Evolutionary conservation across 2,113 vertebrate species (phyloP), one percentile per base, ranked within the genome.

Genomic region (Stigmatopora argus): DNA sequence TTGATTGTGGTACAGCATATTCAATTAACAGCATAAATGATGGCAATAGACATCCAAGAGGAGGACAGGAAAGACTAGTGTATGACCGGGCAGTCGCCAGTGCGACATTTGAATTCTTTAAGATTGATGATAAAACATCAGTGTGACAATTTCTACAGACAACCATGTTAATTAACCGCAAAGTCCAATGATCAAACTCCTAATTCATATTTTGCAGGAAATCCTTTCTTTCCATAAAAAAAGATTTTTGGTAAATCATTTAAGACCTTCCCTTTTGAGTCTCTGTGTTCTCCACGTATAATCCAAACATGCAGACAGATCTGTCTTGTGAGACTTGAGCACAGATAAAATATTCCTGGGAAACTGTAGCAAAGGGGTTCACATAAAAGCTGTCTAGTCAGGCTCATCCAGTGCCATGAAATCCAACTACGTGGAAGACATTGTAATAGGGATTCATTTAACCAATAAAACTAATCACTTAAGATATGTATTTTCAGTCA

Each of bases 381-480:
- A 59, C 18, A 68, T 65, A 46, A 55, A 65, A 61, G 74, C 49
- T 73, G 65, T 60, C 69, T 49, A 70, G 51, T 55, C 57, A 58
- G 51, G 35, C 56, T 63, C 59, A 48, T 64, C 63, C 64, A 65
- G 47, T 69, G 48, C 55, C 41, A 58, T 68, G 56, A 74, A 65
- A 11, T 61, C 58, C 10, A 51, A 63, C 65, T 74, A 79, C 78
- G 65, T 83, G 77, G 70, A 69, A 38, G 19, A 45, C 5, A 66
- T 48, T 59, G 67, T 64, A 46, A 71, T 15, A 48, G 35, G 62
- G 60, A 74, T 75, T 75, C 62, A 75, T 6, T 3, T 61, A 75
- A 74, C 46, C 78, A 59, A 12, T 71, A 48, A 70, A 35, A 74
- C 79, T 79, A 45, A 81, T 75, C 78, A 55, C 51, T 55, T 26